A percentile compares a stretch with the other conserved stretches of the same genome.
Evolutionary conservation across 1,140 invertebrate species (phyloP).

Genomic region (Propsilocerus akamusi): DNA sequence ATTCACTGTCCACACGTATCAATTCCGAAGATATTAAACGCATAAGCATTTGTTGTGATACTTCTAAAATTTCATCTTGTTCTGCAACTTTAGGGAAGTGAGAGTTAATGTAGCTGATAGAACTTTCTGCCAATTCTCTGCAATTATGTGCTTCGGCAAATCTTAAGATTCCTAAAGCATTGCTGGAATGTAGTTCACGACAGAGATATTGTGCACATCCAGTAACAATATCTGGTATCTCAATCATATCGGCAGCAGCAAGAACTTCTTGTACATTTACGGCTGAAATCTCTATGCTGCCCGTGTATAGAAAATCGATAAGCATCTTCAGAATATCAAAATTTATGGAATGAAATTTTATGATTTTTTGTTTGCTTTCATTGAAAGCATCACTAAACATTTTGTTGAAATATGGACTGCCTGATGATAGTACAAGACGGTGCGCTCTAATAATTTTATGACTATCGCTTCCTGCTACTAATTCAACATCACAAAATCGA

Average conservation of each 20-base stretch:
- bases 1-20: slow-evolving; percentile 78
- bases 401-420: slow-evolving; percentile 87
- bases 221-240: slow-evolving; percentile 66
- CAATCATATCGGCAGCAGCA: slow-evolving; percentile 82
- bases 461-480: slow-evolving; percentile 42
- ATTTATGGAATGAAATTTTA: slow-evolving; percentile 59
- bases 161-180: slow-evolving; percentile 74
- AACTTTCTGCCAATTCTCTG: slow-evolving; percentile 54
- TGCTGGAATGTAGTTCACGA: slow-evolving; percentile 72
- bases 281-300: slow-evolving; percentile 26
- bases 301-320: slow-evolving; percentile 81
- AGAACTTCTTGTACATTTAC: slow-evolving; percentile 75
- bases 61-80: slow-evolving; percentile 80
- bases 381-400: slow-evolving; percentile 76
- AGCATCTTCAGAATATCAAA: slow-evolving; percentile 52
- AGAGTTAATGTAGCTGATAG: slow-evolving; percentile 67
- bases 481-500: slow-evolving; percentile 63
- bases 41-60: slow-evolving; percentile 62
- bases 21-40: slow-evolving; percentile 72
- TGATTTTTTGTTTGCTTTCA: slow-evolving; percentile 58
- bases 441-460: slow-evolving; percentile 63
- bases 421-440: slow-evolving; percentile 72
- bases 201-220: slow-evolving; percentile 77
- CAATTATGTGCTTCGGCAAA: slow-evolving; percentile 89
- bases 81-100: slow-evolving; percentile 66